Evolutionary conservation across 1,140 invertebrate species (phyloP).

Genomic region (Nilaparvata lugens): DNA sequence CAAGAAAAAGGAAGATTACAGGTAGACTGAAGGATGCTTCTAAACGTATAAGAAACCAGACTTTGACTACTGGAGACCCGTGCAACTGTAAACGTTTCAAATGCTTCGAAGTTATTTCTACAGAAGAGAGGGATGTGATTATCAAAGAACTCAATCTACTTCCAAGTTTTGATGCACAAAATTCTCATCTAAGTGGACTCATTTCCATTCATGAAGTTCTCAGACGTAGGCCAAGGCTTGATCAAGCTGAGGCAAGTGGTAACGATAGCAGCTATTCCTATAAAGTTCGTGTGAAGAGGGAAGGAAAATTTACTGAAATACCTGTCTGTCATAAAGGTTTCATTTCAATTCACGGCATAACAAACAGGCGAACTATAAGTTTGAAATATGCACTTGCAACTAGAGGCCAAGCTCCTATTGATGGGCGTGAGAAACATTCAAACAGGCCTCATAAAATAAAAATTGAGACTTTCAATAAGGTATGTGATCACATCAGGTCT

Average conservation of each 20-base stretch:
- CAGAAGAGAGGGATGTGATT: background rate
- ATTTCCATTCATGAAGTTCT: conserved; percentile 6
- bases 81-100: conserved; percentile 15
- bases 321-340: conserved; percentile 6
- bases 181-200: conserved; percentile 8
- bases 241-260: background rate
- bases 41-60: conserved; percentile 3
- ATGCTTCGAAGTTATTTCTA: conserved; percentile 16
- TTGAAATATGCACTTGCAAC: background rate
- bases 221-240: conserved; percentile 3
- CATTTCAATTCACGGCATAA: background rate
- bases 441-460: conserved; percentile 14
- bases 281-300: background rate
- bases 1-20: background rate
- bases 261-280: conserved; percentile 2
- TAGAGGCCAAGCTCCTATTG: background rate
- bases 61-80: background rate
- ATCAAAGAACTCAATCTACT: conserved; percentile 7
- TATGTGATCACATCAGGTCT: conserved; percentile 5
- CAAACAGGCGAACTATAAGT: background rate
- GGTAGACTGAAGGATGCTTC: background rate
- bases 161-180: background rate
- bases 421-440: conserved; percentile 12
- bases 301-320: background rate
- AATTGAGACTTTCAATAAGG: conserved; percentile 9